Evolutionary conservation across 2,797 vertebrate species (phyloP).

Genomic region (Ctenochaetus hawaiiensis): DNA sequence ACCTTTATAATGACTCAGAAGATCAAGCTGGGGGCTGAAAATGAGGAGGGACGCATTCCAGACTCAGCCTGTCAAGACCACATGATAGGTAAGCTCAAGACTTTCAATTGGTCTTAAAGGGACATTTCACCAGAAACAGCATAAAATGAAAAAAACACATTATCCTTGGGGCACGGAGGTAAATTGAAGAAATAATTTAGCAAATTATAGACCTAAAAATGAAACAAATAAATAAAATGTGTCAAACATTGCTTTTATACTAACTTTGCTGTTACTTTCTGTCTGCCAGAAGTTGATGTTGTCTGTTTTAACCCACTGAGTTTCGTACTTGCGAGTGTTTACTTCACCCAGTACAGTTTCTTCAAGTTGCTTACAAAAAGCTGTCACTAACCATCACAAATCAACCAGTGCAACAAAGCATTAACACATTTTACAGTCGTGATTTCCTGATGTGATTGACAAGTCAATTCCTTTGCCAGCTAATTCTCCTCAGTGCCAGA

Average conservation of each 20-base stretch:
- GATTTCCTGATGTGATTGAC: conserved; percentile 69
- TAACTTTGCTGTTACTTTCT: too few species aligned
- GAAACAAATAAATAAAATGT: too few species aligned
- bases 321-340: conserved; percentile 25
- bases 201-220: too few species aligned
- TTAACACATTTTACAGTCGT: conserved; percentile 55
- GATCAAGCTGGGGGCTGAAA: conserved; percentile 82
- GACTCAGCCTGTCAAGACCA: conserved; percentile 89
- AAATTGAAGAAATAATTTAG: too few species aligned
- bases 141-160: too few species aligned
- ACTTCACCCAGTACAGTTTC: background rate
- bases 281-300: too few species aligned
- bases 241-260: too few species aligned
- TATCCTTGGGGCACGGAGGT: too few species aligned
- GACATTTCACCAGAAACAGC: background rate
- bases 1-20: conserved; percentile 85
- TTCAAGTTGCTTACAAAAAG: conserved; percentile 10
- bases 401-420: conserved; percentile 56
- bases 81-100: conserved; percentile 86
- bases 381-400: conserved; percentile 52
- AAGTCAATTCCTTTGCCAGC: conserved; percentile 48
- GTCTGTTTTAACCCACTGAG: background rate
- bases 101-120: background rate
- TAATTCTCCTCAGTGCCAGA: conserved; percentile 45
- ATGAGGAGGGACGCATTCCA: conserved; percentile 82